These are phyloP conservation scores for Mormyrus iriodes DNA, from an alignment of 2,113 vertebrate genomes.

Conservation along the genomic window DNA sequence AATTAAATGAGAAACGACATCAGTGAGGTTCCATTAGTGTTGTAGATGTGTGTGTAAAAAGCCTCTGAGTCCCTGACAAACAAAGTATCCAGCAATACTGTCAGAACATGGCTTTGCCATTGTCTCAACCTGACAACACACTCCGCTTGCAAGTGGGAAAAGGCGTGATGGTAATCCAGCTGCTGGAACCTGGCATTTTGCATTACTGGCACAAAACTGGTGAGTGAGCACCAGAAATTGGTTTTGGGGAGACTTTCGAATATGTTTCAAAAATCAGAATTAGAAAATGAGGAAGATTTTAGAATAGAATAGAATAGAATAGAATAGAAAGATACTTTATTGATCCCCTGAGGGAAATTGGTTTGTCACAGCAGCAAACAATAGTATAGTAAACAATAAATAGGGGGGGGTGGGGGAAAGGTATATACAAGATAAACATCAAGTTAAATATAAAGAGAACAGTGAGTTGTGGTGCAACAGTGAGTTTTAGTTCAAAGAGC, in stretches of 20 bases:
- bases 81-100: background rate
- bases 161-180: background rate
- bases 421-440: no score
- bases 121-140: background rate
- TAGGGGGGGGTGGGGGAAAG: no score
- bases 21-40: background rate
- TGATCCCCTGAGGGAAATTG: no score
- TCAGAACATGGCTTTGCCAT: background rate
- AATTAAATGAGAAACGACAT: constrained; percentile 20
- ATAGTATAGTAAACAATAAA: no score
- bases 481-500: no score
- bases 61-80: background rate
- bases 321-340: no score
- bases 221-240: background rate
- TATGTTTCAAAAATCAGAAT: background rate
- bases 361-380: no score
- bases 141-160: background rate
- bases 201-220: background rate
- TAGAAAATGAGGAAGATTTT: constrained; percentile 9
- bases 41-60: background rate
- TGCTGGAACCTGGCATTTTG: background rate
- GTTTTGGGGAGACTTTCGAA: background rate
- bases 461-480: no score
- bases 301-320: no score
- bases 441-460: no score